A percentile compares a stretch with the other conserved stretches of the same genome.
phyloP scores from a whole-genome alignment of 2,113 vertebrate genomes.

The Bolborhynchus lineola region DNA sequence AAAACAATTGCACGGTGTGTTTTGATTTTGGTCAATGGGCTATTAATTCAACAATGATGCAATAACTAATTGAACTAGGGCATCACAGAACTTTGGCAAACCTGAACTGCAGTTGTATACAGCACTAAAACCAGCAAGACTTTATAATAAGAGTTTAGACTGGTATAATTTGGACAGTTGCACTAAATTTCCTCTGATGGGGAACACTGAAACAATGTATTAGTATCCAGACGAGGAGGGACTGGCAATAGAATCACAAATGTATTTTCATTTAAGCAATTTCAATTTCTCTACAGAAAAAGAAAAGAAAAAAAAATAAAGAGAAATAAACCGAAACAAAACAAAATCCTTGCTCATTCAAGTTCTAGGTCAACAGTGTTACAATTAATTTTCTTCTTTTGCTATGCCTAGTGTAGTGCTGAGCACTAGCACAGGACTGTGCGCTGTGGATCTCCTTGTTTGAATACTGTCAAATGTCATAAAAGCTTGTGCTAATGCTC shows the following conservation, averaged over 20 bases:
- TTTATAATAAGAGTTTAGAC: background rate
- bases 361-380: slow-evolving; percentile 40
- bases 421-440: background rate
- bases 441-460: slow-evolving; percentile 41
- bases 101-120: background rate
- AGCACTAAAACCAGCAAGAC: background rate
- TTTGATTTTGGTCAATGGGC: slow-evolving; percentile 23
- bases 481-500: background rate
- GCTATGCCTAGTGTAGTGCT: background rate
- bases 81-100: slow-evolving; percentile 22
- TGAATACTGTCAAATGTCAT: slow-evolving; percentile 27
- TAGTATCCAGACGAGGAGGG: background rate
- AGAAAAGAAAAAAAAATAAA: background rate
- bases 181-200: background rate
- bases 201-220: background rate
- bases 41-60: background rate
- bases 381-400: slow-evolving; percentile 6
- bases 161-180: background rate
- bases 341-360: background rate
- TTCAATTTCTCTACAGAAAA: background rate
- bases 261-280: background rate
- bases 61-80: background rate
- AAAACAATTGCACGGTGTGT: background rate
- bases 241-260: background rate
- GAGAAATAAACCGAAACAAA: background rate